These are phyloP conservation scores for Orthonevra nobilis DNA, from an alignment of 2,888 invertebrate genomes.

Conservation along the genomic window DNA sequence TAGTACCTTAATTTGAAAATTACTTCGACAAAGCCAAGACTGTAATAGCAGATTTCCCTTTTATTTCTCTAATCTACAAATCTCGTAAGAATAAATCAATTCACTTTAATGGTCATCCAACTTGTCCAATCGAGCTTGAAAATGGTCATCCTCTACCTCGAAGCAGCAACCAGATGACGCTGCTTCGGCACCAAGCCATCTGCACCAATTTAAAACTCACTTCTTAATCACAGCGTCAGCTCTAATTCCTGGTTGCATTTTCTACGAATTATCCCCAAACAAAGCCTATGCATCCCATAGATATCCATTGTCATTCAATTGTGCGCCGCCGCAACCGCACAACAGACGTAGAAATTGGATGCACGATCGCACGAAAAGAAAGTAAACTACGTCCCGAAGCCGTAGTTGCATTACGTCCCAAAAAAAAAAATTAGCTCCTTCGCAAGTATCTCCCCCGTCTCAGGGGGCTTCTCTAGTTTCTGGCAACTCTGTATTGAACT, in stretches of 20 bases:
- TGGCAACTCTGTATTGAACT: too few relatives aligned
- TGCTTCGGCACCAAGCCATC: neutral
- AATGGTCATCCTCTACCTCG: too few relatives aligned
- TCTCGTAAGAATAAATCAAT: too few relatives aligned
- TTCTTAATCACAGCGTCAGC: conserved; percentile 35
- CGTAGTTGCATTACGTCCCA: conserved; percentile 52
- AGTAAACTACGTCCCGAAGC: conserved; percentile 51
- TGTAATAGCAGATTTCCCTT: too few relatives aligned
- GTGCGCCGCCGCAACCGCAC: conserved; percentile 21
- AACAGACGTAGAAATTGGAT: conserved; percentile 62
- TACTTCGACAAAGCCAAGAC: too few relatives aligned
- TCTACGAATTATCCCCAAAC: conserved; percentile 50
- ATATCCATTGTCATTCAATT: conserved; percentile 63
- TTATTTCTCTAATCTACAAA: too few relatives aligned
- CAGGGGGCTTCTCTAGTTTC: conserved; percentile 34
- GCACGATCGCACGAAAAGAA: conserved; percentile 71
- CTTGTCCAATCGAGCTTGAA: too few relatives aligned
- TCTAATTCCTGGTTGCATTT: conserved; percentile 37
- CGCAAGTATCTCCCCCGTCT: conserved; percentile 48
- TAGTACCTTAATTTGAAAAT: too few relatives aligned
- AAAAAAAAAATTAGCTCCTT: conserved; percentile 60
- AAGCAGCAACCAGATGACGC: too few relatives aligned
- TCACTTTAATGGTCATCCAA: too few relatives aligned
- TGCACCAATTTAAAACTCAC: conserved; percentile 12
- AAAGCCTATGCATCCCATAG: conserved; percentile 46